These are phyloP conservation scores for Tupaia tana DNA, from an alignment of 2,113 vertebrate species.

Conservation along the genomic window DNA sequence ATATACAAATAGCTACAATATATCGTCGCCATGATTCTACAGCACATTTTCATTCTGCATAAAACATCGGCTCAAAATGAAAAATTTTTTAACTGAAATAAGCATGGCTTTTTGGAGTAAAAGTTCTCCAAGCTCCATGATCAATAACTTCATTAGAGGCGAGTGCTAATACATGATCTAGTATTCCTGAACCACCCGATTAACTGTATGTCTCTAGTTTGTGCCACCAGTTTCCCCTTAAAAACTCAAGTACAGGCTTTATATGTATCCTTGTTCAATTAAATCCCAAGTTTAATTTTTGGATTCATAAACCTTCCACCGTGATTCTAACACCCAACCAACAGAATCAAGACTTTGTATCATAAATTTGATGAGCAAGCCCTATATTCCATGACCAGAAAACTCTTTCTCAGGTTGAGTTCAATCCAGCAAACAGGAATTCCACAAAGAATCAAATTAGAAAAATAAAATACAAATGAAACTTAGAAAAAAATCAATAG, in stretches of 20 bases:
- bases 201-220: background rate
- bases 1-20: background rate
- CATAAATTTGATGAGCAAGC: background rate
- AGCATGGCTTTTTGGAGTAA: background rate
- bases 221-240: background rate
- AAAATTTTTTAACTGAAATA: background rate
- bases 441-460: background rate
- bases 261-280: background rate
- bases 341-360: background rate
- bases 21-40: background rate
- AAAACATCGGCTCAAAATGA: slow-evolving; percentile 2
- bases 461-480: slow-evolving; percentile 24
- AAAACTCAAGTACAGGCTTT: background rate
- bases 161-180: background rate
- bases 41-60: slow-evolving; percentile 31
- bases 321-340: background rate
- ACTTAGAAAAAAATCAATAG: background rate
- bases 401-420: background rate
- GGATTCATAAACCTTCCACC: background rate
- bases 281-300: background rate
- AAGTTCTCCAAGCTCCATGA: background rate
- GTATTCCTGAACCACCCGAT: background rate
- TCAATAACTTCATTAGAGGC: background rate
- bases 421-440: background rate
- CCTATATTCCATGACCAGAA: background rate